phyloP scores from a whole-genome alignment of 64 coral and sea anemone genomes.

The Dendronephthya gigantea region DNA sequence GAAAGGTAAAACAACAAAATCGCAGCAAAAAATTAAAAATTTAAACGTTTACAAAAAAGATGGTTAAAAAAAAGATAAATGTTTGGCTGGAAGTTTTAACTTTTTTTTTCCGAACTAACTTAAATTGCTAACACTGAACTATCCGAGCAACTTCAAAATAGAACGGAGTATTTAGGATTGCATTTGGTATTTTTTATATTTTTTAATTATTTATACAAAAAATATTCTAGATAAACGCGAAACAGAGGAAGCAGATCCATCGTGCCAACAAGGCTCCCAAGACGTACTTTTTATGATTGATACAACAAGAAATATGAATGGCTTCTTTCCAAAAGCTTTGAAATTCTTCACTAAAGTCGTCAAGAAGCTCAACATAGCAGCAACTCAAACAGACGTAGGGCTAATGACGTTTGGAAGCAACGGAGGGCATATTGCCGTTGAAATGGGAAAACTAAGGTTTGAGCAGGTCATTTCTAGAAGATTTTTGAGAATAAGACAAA shows the following conservation, averaged over 20 bases:
- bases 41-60: no score
- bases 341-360: slow-evolving; percentile 1
- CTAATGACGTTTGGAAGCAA: not conserved
- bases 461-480: not conserved
- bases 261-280: not conserved
- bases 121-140: no score
- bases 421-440: not conserved
- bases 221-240: not conserved
- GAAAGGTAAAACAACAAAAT: not conserved
- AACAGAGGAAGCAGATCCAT: not conserved
- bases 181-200: no score
- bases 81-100: no score
- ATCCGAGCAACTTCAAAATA: no score
- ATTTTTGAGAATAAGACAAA: not conserved
- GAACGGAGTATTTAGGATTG: no score
- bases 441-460: not conserved
- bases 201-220: no score
- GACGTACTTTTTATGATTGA: not conserved
- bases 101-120: no score
- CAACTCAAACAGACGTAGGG: not conserved
- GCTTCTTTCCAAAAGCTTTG: not conserved
- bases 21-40: not conserved
- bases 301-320: not conserved
- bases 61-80: no score
- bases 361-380: not conserved